Conservation (phyloP, 2,888 invertebrate genomes). For the Xestia ashworthii region DNA sequence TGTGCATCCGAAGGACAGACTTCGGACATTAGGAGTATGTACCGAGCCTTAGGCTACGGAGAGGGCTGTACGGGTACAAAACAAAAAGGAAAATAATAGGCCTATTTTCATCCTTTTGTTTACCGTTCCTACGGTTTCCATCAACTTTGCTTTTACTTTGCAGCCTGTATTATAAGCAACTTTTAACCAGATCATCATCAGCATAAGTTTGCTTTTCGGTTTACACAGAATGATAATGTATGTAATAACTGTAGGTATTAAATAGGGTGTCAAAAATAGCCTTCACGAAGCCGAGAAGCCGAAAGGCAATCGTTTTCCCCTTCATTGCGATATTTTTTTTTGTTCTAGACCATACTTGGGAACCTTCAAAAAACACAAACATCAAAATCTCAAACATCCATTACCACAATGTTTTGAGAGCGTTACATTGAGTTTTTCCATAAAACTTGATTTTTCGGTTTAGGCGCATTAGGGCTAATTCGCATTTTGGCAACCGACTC, state of each 20-base stretch:
- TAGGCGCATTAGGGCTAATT: too few relatives aligned
- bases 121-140: background rate
- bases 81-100: background rate
- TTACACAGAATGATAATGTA: background rate
- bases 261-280: too few relatives aligned
- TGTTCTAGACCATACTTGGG: too few relatives aligned
- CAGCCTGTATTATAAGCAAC: background rate
- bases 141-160: background rate
- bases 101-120: background rate
- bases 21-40: constrained; percentile 27
- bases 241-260: background rate
- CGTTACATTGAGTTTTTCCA: too few relatives aligned
- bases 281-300: too few relatives aligned
- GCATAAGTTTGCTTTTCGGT: background rate
- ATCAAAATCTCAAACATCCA: too few relatives aligned
- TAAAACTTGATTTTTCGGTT: too few relatives aligned
- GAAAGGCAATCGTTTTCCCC: too few relatives aligned
- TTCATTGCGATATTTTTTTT: too few relatives aligned
- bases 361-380: too few relatives aligned
- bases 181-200: background rate
- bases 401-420: too few relatives aligned
- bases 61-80: background rate
- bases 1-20: constrained; percentile 52
- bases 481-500: too few relatives aligned
- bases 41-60: constrained; percentile 20